Conservation (phyloP, 64 coral and sea anemone genomes). For the Anthopleura sola region DNA sequence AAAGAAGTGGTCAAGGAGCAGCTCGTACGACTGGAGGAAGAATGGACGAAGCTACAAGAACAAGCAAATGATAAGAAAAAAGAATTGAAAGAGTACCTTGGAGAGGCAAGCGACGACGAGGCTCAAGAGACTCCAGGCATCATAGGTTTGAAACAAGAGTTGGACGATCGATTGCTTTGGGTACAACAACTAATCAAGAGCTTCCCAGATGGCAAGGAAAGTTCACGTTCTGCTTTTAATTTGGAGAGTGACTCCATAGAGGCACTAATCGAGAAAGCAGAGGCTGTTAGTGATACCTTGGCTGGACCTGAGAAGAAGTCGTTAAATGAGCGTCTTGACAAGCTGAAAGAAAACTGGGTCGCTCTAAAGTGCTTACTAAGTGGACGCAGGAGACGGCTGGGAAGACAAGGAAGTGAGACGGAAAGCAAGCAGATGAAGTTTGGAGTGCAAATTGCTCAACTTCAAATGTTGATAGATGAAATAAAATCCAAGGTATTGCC, state of each 20-base stretch:
- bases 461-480: constrained; percentile 33
- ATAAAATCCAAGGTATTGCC: constrained; percentile 8
- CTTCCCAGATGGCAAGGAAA: constrained; percentile 30
- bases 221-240: constrained; percentile 34
- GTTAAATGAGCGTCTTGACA: constrained; percentile 16
- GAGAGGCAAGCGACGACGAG: constrained; percentile 41
- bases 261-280: constrained; percentile 21
- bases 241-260: constrained; percentile 24
- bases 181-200: constrained; percentile 24
- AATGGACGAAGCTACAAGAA: constrained; percentile 69
- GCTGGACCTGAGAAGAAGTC: not conserved
- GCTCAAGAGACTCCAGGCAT: not conserved
- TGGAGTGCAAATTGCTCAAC: constrained; percentile 27
- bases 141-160: constrained; percentile 27
- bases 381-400: constrained; percentile 12
- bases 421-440: constrained; percentile 65
- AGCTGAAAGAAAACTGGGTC: constrained; percentile 52
- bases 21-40: constrained; percentile 61
- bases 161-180: constrained; percentile 32
- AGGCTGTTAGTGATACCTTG: not conserved
- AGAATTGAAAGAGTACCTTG: constrained; percentile 63
- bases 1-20: constrained; percentile 61
- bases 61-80: constrained; percentile 74
- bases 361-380: constrained; percentile 36
- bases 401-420: constrained; percentile 51